Evolutionary conservation across 1,140 invertebrate genomes (phyloP).

Genomic region (Fopius arisanus): DNA sequence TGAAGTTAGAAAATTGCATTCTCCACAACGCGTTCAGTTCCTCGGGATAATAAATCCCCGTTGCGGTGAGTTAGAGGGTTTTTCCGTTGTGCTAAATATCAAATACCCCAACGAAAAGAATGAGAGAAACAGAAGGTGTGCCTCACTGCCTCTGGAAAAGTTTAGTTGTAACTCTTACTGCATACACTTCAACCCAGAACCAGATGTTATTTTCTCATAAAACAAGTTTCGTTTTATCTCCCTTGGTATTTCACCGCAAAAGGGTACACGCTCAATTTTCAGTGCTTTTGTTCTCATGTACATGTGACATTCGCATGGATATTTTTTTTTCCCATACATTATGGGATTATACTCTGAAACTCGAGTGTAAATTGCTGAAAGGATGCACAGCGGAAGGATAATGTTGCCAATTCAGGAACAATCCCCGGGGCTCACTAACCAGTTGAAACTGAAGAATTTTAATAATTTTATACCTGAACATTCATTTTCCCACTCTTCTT

Average conservation of each 20-base stretch:
- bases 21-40: not conserved
- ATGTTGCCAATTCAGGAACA: too few relatives aligned
- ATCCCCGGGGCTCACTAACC: too few relatives aligned
- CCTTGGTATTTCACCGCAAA: not conserved
- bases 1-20: not conserved
- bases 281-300: not conserved
- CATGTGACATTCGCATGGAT: not conserved
- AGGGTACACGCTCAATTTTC: not conserved
- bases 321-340: not conserved
- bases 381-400: not conserved
- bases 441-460: too few relatives aligned
- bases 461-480: too few relatives aligned
- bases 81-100: slow-evolving; percentile 9
- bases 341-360: not conserved
- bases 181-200: not conserved
- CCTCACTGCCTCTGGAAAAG: not conserved
- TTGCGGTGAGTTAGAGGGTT: not conserved
- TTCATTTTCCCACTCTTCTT: too few relatives aligned
- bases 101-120: not conserved
- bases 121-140: not conserved
- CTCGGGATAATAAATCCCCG: not conserved
- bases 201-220: slow-evolving; percentile 18
- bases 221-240: slow-evolving; percentile 18
- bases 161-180: slow-evolving; percentile 6
- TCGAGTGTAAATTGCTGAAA: not conserved